Conservation (phyloP, 2,888 invertebrate genomes). For the Liodrosophila aerea region DNA sequence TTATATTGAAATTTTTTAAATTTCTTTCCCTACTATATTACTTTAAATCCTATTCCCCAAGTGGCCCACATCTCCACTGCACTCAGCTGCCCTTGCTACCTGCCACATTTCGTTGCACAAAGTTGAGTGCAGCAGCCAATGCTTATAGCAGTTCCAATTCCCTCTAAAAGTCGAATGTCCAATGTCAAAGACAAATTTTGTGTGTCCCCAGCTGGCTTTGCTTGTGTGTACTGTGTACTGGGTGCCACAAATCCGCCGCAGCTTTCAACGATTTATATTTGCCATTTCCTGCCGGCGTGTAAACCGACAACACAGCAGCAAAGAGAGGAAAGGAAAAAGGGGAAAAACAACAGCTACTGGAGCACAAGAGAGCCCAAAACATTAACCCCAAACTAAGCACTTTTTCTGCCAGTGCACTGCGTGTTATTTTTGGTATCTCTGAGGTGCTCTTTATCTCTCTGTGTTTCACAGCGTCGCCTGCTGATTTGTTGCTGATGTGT, state of each 20-base stretch:
- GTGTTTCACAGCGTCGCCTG: constrained; percentile 13
- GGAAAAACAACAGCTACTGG: constrained; percentile 13
- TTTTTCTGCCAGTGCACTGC: constrained; percentile 2
- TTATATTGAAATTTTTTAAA: no score
- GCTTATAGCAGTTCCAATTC: no score
- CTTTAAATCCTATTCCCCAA: no score
- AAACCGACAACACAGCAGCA: constrained; percentile 7
- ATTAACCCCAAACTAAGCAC: constrained; percentile 55
- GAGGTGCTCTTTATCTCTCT: not conserved
- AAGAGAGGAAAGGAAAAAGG: no score
- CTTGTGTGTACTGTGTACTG: constrained; percentile 7
- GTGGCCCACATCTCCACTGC: no score
- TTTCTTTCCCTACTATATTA: no score
- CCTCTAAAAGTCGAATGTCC: constrained; percentile 26
- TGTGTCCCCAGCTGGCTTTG: constrained; percentile 36
- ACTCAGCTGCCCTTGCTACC: no score
- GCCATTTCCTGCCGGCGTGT: constrained; percentile 54
- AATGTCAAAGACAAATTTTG: constrained; percentile 37
- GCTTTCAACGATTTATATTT: constrained; percentile 58
- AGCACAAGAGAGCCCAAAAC: constrained; percentile 38
- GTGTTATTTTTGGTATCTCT: constrained; percentile 30
- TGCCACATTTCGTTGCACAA: not conserved
- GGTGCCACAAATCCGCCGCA: constrained; percentile 39
- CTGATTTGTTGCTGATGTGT: constrained; percentile 73
- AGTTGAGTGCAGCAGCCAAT: constrained; percentile 29